Evolutionary conservation across 1,140 invertebrate genomes (phyloP).

Genomic region (Anastatus disparis): DNA sequence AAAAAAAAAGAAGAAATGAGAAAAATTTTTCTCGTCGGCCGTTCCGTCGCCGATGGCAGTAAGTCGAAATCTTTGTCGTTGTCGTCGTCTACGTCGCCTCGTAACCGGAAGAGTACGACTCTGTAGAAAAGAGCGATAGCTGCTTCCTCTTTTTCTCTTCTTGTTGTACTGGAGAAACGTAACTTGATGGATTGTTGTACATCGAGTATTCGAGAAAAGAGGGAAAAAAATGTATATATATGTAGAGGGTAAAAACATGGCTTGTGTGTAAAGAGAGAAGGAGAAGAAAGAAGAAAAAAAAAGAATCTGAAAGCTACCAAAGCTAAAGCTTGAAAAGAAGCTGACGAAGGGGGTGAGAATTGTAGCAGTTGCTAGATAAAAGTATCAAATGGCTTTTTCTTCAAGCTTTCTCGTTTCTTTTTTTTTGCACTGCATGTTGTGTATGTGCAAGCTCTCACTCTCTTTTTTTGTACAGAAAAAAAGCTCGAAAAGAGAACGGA

Average conservation of each 20-base stretch:
- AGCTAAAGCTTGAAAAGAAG: conserved; percentile 34
- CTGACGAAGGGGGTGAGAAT: conserved; percentile 37
- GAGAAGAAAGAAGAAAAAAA: background rate
- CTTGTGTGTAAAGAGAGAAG: background rate
- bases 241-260: too few relatives aligned
- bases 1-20: conserved; percentile 40
- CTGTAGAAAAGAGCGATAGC: background rate
- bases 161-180: background rate
- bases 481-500: too few relatives aligned
- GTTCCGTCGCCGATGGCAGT: conserved; percentile 49
- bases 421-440: background rate
- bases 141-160: background rate
- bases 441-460: too few relatives aligned
- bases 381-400: conserved; percentile 35
- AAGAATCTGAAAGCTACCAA: too few relatives aligned
- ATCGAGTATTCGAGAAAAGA: background rate
- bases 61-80: background rate
- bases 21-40: conserved; percentile 49
- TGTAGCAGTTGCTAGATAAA: conserved; percentile 31
- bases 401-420: background rate
- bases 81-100: background rate
- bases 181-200: conserved; percentile 34
- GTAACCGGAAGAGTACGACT: conserved; percentile 24
- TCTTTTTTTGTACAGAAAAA: too few relatives aligned
- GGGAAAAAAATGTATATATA: too few relatives aligned